These are phyloP conservation scores for Stichopus chloronotus DNA, from an alignment of 35 echinoderm and acorn worm genomes.

Conservation along the genomic window DNA sequence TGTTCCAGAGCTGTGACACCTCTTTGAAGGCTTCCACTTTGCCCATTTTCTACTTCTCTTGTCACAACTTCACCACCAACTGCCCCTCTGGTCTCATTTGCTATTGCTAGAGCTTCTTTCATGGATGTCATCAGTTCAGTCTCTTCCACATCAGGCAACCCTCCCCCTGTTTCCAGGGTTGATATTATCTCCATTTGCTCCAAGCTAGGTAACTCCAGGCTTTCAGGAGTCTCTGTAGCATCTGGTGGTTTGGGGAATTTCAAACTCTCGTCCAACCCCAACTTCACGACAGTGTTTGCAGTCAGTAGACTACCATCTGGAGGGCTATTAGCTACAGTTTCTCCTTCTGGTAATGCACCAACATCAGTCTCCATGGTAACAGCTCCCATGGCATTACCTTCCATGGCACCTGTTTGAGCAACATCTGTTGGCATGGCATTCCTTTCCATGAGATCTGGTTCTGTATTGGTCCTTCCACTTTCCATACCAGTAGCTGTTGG, in stretches of 20 bases:
- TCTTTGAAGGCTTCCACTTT: background rate
- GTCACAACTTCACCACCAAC: background rate
- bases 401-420: no score
- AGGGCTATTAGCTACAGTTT: background rate
- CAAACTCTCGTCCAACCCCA: slow-evolving; percentile 13
- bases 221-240: background rate
- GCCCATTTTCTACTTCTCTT: background rate
- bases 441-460: no score
- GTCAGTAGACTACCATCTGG: background rate
- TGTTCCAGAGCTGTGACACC: background rate
- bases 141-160: background rate
- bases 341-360: no score
- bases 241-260: background rate
- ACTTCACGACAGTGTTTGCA: slow-evolving; percentile 6
- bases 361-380: no score
- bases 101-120: slow-evolving; percentile 3
- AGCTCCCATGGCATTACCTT: no score
- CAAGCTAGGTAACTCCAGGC: background rate
- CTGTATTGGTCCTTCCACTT: background rate
- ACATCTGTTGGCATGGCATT: no score
- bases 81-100: background rate
- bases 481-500: background rate
- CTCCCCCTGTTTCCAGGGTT: background rate
- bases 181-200: background rate
- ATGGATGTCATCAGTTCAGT: background rate